These are phyloP conservation scores for Gryllus longicercus DNA, from an alignment of 2,888 invertebrate species.

Conservation along the genomic window DNA sequence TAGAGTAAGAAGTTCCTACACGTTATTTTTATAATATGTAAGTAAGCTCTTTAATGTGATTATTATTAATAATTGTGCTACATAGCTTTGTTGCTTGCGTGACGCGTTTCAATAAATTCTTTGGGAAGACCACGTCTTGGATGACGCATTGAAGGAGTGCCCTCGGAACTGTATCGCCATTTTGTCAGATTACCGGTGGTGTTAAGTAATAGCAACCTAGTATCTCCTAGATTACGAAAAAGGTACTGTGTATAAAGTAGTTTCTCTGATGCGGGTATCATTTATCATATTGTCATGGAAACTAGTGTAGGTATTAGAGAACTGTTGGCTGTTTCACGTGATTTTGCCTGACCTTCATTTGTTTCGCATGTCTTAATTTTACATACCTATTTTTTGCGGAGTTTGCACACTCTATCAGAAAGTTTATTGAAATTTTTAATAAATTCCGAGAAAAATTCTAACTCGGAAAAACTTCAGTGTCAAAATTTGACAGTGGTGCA, in stretches of 20 bases:
- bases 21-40: constrained; percentile 38
- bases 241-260: not conserved
- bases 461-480: not conserved
- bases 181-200: constrained; percentile 37
- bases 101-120: constrained; percentile 19
- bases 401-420: not conserved
- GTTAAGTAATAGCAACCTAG: not conserved
- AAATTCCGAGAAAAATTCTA: not conserved
- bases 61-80: not conserved
- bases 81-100: not conserved
- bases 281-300: constrained; percentile 24
- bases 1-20: constrained; percentile 37
- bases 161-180: constrained; percentile 52
- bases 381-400: not conserved
- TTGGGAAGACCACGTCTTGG: constrained; percentile 39
- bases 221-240: not conserved
- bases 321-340: constrained; percentile 26
- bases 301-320: not conserved
- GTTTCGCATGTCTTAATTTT: constrained; percentile 20
- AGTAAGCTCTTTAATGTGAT: constrained; percentile 29
- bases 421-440: not conserved
- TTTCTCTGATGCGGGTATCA: not conserved
- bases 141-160: constrained; percentile 64
- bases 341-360: constrained; percentile 29
- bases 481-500: not conserved